A percentile compares a stretch with the other conserved stretches of the same genome.
Evolutionary conservation across 1,140 invertebrate genomes (phyloP).

Genomic region (Armadillidium nasatum): DNA sequence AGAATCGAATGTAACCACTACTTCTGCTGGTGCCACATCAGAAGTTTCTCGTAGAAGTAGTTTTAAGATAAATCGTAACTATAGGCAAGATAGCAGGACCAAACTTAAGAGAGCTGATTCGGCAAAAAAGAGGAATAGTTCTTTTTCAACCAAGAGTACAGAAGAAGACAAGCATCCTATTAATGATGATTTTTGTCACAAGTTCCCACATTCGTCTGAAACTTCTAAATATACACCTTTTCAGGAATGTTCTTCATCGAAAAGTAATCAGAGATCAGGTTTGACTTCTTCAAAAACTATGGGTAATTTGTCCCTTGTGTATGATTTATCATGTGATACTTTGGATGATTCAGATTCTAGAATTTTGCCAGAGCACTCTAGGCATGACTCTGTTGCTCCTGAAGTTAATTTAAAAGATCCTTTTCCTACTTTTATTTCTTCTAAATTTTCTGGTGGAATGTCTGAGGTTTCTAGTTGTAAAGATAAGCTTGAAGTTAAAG

Average conservation of each 20-base stretch:
- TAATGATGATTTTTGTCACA: background rate
- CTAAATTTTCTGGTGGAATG: background rate
- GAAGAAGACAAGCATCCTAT: background rate
- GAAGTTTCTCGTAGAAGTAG: background rate
- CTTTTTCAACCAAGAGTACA: background rate
- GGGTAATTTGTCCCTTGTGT: background rate
- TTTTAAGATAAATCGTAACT: background rate
- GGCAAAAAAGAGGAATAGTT: background rate
- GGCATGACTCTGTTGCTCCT: background rate
- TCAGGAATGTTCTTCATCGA: background rate
- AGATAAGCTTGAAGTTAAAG: constrained; percentile 14
- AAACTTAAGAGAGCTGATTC: background rate
- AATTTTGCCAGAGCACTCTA: background rate
- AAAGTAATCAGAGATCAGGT: background rate
- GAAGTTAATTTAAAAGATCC: background rate
- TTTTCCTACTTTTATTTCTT: too few relatives aligned
- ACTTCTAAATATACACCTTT: background rate
- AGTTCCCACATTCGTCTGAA: background rate
- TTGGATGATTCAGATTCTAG: background rate
- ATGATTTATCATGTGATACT: background rate
- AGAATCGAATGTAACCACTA: background rate
- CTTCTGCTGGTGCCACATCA: background rate
- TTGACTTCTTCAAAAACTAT: background rate
- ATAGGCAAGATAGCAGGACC: background rate
- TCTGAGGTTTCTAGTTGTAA: background rate